Evolutionary conservation across 2,888 invertebrate species (phyloP).

Genomic region (Cepaea hortensis): DNA sequence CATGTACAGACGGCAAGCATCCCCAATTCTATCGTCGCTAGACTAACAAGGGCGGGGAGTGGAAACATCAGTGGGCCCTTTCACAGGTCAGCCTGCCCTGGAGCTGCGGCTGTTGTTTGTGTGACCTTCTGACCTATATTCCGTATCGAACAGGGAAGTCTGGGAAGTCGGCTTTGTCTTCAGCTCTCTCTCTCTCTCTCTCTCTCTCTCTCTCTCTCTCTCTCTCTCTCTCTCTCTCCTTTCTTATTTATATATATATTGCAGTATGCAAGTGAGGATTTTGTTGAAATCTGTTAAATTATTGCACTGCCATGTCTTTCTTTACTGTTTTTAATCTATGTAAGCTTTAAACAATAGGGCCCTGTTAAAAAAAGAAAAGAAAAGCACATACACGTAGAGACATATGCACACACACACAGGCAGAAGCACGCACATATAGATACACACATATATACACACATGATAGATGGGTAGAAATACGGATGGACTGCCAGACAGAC

Average conservation of each 20-base stretch:
- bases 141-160: background rate
- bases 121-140: constrained; percentile 40
- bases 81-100: constrained; percentile 12
- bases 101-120: background rate
- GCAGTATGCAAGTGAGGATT: too few relatives aligned
- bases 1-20: too few relatives aligned
- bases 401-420: background rate
- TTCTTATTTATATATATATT: background rate
- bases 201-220: background rate
- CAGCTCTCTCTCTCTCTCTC: constrained; percentile 31
- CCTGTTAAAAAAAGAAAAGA: background rate
- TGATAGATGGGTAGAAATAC: too few relatives aligned
- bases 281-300: background rate
- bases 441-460: too few relatives aligned
- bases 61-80: too few relatives aligned
- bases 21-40: too few relatives aligned
- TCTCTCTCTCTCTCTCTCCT: background rate
- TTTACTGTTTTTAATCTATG: background rate
- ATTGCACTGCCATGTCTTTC: background rate
- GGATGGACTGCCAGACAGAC: too few relatives aligned
- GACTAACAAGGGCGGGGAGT: too few relatives aligned
- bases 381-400: background rate
- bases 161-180: constrained; percentile 20
- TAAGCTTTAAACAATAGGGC: background rate
- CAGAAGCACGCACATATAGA: too few relatives aligned